phyloP scores from a whole-genome alignment of 1,140 invertebrate species.

The Eueides isabella region DNA sequence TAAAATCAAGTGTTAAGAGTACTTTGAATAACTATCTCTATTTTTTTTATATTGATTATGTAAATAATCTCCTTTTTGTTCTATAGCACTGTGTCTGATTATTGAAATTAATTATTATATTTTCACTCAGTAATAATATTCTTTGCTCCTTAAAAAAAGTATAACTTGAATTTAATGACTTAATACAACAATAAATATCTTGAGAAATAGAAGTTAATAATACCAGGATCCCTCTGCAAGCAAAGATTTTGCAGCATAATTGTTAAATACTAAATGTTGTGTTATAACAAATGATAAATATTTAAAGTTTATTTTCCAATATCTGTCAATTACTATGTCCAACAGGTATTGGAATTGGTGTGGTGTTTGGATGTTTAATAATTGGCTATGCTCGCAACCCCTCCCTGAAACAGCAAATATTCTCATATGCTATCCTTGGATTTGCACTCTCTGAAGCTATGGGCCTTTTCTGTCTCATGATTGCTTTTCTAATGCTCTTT shows the following conservation, averaged over 20 bases:
- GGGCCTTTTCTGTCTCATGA: conserved; percentile 98
- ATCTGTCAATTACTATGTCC: conserved; percentile 40
- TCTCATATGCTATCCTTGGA: conserved; percentile 96
- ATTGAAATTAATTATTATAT: too few species aligned
- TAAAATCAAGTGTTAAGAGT: neutral
- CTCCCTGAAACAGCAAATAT: conserved; percentile 96
- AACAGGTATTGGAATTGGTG: conserved; percentile 94
- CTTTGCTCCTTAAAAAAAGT: too few species aligned
- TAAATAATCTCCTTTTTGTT: too few species aligned
- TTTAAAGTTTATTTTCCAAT: neutral
- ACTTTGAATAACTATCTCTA: neutral
- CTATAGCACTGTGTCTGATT: too few species aligned
- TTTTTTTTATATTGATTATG: neutral
- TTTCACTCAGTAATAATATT: too few species aligned
- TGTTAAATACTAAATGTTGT: neutral
- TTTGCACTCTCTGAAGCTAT: conserved; percentile 98
- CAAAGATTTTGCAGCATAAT: neutral
- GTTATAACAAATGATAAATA: neutral
- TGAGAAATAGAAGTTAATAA: too few species aligned
- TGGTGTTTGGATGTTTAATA: conserved; percentile 95
- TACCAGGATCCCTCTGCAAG: too few species aligned
- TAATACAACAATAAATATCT: too few species aligned
- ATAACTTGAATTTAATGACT: too few species aligned
- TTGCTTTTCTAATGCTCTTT: conserved; percentile 96
- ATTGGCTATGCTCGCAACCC: conserved; percentile 96